Conservation (phyloP, 2,113 vertebrate species). For the Brachyhypopomus gauderio region DNA sequence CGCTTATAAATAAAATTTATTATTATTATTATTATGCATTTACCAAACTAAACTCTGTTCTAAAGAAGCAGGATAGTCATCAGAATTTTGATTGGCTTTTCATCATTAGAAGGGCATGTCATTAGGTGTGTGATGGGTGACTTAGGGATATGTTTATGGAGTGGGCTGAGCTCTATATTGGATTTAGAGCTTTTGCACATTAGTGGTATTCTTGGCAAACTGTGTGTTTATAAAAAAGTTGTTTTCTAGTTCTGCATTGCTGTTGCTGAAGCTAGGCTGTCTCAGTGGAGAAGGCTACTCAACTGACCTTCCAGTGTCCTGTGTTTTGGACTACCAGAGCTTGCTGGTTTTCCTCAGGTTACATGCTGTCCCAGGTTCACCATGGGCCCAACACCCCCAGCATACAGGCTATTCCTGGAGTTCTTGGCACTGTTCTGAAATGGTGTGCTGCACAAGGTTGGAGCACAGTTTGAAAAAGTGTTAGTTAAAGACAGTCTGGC, state of each 20-base stretch:
- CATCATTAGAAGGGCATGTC: not conserved
- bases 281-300: not conserved
- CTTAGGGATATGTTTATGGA: too few species aligned
- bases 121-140: not conserved
- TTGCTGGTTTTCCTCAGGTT: constrained; percentile 14
- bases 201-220: constrained; percentile 2
- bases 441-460: not conserved
- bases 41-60: not conserved
- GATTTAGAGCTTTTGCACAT: not conserved
- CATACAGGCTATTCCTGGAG: constrained; percentile 37
- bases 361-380: not conserved
- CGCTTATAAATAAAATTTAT: too few species aligned
- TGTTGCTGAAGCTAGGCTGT: not conserved
- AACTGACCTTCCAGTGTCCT: not conserved
- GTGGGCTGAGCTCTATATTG: not conserved
- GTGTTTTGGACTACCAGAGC: not conserved
- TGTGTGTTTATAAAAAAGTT: not conserved
- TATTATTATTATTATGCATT: too few species aligned
- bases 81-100: not conserved
- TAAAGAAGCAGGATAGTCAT: not conserved
- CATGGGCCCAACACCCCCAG: not conserved
- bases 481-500: constrained; percentile 11
- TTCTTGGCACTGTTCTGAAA: constrained; percentile 36
- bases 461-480: constrained; percentile 27
- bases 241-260: not conserved